Evolutionary conservation across 2,113 vertebrate species (phyloP), one percentile per base, ranked within the genome.

Genomic region (Mesoclemmys tuberculata): DNA sequence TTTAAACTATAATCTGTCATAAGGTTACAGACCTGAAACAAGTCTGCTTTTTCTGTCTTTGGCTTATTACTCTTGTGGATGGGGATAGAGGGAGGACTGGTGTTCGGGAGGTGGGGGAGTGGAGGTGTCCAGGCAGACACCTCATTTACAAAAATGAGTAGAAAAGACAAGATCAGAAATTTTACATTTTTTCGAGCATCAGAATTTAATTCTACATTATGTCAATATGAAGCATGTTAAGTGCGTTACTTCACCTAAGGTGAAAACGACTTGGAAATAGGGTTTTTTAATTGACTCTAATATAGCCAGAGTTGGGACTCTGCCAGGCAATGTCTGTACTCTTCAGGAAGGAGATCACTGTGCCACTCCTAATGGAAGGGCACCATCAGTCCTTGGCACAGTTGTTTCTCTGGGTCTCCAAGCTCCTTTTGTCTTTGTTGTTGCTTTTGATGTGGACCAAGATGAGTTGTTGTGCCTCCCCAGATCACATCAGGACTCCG

Each of bases 271-370:
- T 4, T 2, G 46, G 94, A 91, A 91, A 5, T 92, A 94, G 88
- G 97, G 94, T 51, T 58, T 96, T 87, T 2, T 93, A 95, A 97
- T 96, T 93, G 93, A 97, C 96, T 97, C 95, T 96, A 97, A 97
- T 97, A 87, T n/a, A 97, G 94, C 92, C 93, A 80, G 80, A 81
- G 79, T 95, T 98, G 97, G 97, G 96, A 26, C 3, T 79, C 90
- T 97, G 95, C 96, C 96, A 97, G 49, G 81, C 80, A 56, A 18
- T 29, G 85, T 90, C 75, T 92, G 93, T 92, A 87, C 22, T 91
- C 89, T 86, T 96, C 94, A 56, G 84, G 2, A 92, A 95, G 88
- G 92, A 96, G 56, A 82, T 74, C 92, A 90, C 64, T 64, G 88
- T 0, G 3, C 31, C 81, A 56, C 77, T 94, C 85, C 1, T 96